Evolutionary conservation across 2,113 vertebrate genomes (phyloP).

Genomic region (Neogobius melanostomus): DNA sequence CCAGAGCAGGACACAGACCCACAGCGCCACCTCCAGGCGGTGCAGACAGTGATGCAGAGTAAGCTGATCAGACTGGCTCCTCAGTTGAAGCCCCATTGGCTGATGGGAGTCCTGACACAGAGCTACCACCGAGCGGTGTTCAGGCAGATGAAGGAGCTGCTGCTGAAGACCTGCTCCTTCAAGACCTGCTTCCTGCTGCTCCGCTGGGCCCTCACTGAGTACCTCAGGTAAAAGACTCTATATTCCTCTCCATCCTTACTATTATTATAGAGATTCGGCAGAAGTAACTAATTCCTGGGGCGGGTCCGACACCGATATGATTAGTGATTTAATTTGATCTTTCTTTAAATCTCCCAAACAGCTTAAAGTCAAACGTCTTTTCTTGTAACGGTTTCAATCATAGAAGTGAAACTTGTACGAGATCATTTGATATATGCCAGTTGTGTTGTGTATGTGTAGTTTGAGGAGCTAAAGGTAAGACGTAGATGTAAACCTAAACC

Average conservation of each 20-base stretch:
- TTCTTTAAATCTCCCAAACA: too few species aligned
- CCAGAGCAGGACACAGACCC: constrained; percentile 9
- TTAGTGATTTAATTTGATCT: too few species aligned
- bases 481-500: too few species aligned
- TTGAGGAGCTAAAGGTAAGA: too few species aligned
- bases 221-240: constrained; percentile 49
- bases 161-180: constrained; percentile 26
- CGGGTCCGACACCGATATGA: too few species aligned
- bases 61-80: constrained; percentile 23
- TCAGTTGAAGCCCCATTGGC: background rate
- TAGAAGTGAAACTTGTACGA: too few species aligned
- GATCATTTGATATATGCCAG: too few species aligned
- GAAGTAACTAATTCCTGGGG: too few species aligned
- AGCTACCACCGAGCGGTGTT: constrained; percentile 31
- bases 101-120: constrained; percentile 12
- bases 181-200: constrained; percentile 32
- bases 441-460: too few species aligned
- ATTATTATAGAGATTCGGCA: too few species aligned
- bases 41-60: background rate
- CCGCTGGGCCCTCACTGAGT: constrained; percentile 33
- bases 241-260: background rate
- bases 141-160: constrained; percentile 29
- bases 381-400: too few species aligned
- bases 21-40: background rate
- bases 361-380: too few species aligned